Evolutionary conservation across 2,797 vertebrate genomes (phyloP), one percentile per base, ranked within the genome.

Genomic region (Betta splendens): DNA sequence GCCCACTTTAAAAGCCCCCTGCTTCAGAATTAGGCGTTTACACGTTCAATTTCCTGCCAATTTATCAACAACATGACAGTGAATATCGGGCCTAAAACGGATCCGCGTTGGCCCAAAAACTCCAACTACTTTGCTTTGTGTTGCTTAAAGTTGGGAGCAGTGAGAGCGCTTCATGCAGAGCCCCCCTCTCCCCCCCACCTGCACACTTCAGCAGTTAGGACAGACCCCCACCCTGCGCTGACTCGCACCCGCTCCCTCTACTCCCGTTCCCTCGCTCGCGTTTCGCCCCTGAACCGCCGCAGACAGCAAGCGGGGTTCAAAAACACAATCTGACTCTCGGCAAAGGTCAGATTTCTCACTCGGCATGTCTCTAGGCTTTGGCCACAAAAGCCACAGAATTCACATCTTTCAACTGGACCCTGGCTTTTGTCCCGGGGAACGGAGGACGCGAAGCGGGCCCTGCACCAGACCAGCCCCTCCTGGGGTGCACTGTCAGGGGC

Each of bases 301-400:
- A 83, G 89, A 87, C 83, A 78, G 87, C 89, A 67, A 87, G 89
- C 88, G 87, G 90, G 90, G 89, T 91, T 92, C 81, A 86, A 79
- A 92, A 91, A 92, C 89, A 91, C 89, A 89, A 89, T 90, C 86
- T 87, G 85, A 89, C 91, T 91, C 88, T 85, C 85, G 45, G 88
- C 91, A 92, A 92, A 93, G 92, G 92, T 94, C 93, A 94, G 90
- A 91, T 92, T 93, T 93, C 89, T 91, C 91, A 91, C 91, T 92
- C 91, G 65, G 76, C 89, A 87, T 91, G 92, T 92, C 90, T 89
- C 91, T 89, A 69, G 77, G 90, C 90, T 90, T 88, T 84, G 74
- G 84, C 87, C 87, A 93, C 92, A 94, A 93, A 94, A 93, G 93
- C 89, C 80, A 57, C 88, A 85, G 91, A 92, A 93, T 94, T 93